A percentile compares a stretch with the other conserved stretches of the same genome.
Evolutionary conservation across 2,113 vertebrate genomes (phyloP).

Genomic region (Tragelaphus strepsiceros): DNA sequence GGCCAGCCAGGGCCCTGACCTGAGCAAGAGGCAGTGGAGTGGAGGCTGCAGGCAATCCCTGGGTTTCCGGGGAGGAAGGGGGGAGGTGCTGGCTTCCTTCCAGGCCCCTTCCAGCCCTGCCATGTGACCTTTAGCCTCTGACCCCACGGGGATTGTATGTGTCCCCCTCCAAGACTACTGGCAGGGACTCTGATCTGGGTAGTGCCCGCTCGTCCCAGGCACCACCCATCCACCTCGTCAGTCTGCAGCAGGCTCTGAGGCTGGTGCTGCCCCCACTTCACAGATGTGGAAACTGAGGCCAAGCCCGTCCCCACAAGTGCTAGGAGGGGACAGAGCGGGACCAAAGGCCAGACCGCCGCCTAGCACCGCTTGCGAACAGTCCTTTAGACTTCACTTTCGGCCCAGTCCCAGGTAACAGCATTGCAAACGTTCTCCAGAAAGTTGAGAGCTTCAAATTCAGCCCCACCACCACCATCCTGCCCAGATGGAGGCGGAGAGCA

Average conservation of each 20-base stretch:
- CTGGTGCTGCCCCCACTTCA: not conserved
- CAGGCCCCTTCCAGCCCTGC: no score
- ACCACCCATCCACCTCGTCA: not conserved
- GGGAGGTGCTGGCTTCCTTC: not conserved
- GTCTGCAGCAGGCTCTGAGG: not conserved
- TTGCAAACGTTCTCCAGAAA: not conserved
- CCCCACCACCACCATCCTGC: not conserved
- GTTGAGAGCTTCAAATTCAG: not conserved
- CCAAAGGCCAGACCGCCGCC: not conserved
- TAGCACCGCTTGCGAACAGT: rapidly evolving
- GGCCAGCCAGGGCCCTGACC: not conserved
- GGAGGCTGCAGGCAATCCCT: rapidly evolving
- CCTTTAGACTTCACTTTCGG: not conserved
- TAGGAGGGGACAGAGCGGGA: not conserved
- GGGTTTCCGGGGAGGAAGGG: not conserved
- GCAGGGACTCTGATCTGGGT: not conserved
- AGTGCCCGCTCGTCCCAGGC: not conserved
- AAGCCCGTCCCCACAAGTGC: not conserved
- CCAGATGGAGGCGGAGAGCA: not conserved
- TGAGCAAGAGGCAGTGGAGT: not conserved
- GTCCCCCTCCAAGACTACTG: not conserved
- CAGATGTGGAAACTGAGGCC: not conserved
- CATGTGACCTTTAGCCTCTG: not conserved
- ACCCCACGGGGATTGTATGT: not conserved
- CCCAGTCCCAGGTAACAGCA: not conserved